phyloP scores from a whole-genome alignment of 92 coral and sea anemone genomes.

The Umimayanthus kanabou region DNA sequence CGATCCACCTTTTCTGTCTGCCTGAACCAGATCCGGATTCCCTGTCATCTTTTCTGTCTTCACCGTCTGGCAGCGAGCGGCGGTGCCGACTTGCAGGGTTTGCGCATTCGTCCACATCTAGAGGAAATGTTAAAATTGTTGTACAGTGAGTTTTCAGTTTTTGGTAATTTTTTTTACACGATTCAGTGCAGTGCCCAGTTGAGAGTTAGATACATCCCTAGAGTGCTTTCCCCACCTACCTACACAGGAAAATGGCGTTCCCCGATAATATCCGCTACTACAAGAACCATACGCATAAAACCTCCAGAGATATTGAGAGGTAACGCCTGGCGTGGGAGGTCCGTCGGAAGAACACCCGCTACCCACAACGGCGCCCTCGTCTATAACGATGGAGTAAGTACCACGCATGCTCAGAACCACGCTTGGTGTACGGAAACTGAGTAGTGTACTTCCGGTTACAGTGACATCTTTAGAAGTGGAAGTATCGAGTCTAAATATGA shows the following conservation, averaged over 20 bases:
- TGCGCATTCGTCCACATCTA: slow-evolving; percentile 16
- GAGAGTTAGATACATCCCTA: no score
- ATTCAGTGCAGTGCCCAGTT: no score
- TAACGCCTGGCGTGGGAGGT: slow-evolving; percentile 61
- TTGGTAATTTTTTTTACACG: no score
- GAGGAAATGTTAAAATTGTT: neutral
- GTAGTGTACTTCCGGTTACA: slow-evolving; percentile 27
- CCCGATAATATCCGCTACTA: slow-evolving; percentile 29
- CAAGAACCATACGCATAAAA: slow-evolving; percentile 44
- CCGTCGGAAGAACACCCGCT: slow-evolving; percentile 61
- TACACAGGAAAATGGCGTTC: neutral
- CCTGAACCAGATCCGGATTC: neutral
- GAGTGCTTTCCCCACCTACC: neutral
- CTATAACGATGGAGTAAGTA: slow-evolving; percentile 51
- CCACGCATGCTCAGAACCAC: slow-evolving; percentile 61
- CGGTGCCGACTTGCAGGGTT: slow-evolving; percentile 7
- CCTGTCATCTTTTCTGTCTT: neutral
- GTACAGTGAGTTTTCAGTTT: neutral
- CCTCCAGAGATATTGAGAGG: slow-evolving; percentile 31
- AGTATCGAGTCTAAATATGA: slow-evolving; percentile 51
- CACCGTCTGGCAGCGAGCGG: neutral
- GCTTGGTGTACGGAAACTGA: slow-evolving; percentile 44
- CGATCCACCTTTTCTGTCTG: neutral
- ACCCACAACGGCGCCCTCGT: slow-evolving; percentile 67
- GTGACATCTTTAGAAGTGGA: slow-evolving; percentile 25